These are phyloP conservation scores for Entomobrya proxima DNA, from an alignment of 2,888 invertebrate species.

Conservation along the genomic window DNA sequence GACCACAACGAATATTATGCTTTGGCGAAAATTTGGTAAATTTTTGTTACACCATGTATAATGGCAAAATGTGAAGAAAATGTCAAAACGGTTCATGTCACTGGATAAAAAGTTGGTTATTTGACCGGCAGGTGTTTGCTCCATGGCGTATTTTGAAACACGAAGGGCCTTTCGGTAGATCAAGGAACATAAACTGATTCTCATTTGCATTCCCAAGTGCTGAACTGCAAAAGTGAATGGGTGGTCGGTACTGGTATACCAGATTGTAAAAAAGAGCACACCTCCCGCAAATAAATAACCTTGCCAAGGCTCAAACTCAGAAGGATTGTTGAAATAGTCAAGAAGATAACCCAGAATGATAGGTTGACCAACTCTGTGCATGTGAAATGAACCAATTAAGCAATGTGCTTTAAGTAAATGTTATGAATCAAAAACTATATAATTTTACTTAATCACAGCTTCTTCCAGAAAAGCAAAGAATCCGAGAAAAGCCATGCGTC, in stretches of 20 bases:
- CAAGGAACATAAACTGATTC: conserved; percentile 88
- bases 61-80: conserved; percentile 92
- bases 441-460: conserved; percentile 44
- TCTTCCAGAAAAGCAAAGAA: conserved; percentile 46
- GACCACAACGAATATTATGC: neutral
- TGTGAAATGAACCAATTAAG: neutral
- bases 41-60: conserved; percentile 84
- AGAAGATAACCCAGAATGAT: conserved; percentile 66
- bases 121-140: conserved; percentile 82
- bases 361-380: conserved; percentile 66
- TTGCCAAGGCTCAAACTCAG: conserved; percentile 70
- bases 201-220: conserved; percentile 88
- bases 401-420: neutral
- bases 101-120: conserved; percentile 95
- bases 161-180: conserved; percentile 88
- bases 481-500: conserved; percentile 22
- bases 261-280: conserved; percentile 75
- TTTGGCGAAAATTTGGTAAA: neutral
- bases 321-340: conserved; percentile 57
- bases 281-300: conserved; percentile 77
- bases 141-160: conserved; percentile 59
- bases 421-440: neutral
- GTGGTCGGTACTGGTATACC: conserved; percentile 81
- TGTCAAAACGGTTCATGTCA: conserved; percentile 94
- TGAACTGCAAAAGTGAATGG: conserved; percentile 79